phyloP scores from a whole-genome alignment of 2,888 invertebrate genomes.

The Lasioglossum oenotherae region DNA sequence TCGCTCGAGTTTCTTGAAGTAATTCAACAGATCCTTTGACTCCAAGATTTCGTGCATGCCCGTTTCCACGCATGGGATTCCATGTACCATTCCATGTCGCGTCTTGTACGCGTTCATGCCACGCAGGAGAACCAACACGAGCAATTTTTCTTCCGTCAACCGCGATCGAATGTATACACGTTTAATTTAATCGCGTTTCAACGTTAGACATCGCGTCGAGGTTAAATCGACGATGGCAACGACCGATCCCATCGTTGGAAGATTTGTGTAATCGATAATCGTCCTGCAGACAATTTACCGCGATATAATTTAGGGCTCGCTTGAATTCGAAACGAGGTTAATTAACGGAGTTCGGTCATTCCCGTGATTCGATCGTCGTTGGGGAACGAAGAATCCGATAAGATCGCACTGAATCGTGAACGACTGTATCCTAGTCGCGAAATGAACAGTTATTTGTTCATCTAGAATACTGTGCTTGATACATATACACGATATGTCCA shows the following conservation, averaged over 20 bases:
- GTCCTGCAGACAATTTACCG: background rate
- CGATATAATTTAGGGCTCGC: background rate
- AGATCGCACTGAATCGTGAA: background rate
- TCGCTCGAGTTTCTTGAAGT: conserved; percentile 40
- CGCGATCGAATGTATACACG: background rate
- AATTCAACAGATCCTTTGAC: conserved; percentile 52
- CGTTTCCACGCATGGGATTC: background rate
- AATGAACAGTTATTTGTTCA: background rate
- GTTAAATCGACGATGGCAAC: background rate
- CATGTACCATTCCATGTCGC: background rate
- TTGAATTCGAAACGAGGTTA: background rate
- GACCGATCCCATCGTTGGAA: background rate
- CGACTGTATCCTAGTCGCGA: background rate
- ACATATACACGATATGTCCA: background rate
- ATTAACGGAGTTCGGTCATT: background rate
- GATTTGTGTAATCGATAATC: conserved; percentile 5
- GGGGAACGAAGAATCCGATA: background rate
- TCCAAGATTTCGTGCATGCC: background rate
- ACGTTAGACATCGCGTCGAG: background rate
- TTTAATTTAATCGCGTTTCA: background rate
- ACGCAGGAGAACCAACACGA: background rate
- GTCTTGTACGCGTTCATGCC: conserved; percentile 5
- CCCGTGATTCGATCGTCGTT: background rate
- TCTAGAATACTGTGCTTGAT: no score
- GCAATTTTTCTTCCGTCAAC: background rate